Base-by-base conservation (phyloP, 2,113 vertebrate species). In the Microcebus jonahi region DNA sequence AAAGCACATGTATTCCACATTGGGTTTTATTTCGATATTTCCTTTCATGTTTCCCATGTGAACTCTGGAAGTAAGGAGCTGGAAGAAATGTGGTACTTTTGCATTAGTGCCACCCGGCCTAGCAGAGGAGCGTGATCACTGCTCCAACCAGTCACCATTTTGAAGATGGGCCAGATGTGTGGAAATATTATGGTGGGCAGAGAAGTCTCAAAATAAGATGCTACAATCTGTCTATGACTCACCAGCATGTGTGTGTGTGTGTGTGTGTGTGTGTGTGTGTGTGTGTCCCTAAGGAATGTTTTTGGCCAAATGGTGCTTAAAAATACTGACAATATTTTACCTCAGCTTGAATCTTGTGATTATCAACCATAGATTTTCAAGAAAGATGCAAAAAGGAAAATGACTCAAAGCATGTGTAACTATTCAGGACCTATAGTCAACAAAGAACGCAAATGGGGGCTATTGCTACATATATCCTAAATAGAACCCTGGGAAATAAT, bases 121-220 rank as follows among this genome's bases (percentile, higher is more conserved):
- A 45, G 0, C 90, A 96, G 88, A 97, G 91, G 8, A 92, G 88
- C 96, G 94, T 96, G 94, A 95, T 77, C 6, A 59, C 48, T 93
- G 95, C 75, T 97, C 91, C 79, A 90, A 7, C 57, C 25, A 98
- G 96, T 97, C 96, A 96, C 98, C 96, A 89, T 95, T 97, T 97
- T 94, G 96, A 96, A 0, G 10, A 98, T 91, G 91, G 87, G 83
- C 97, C 97, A 98, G 98, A 98, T 98, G 92, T 92, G 55, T 96
- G 95, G 59, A 42, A 50, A 68, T 61, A 29, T 92, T 82, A 57
- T 75, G 31, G 83, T 93, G 86, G 95, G 61, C 88, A 93, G 83
- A 53, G 67, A 77, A 97, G 75, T 89, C 94, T 95, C 87, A 79
- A 93, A 97, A 95, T 97, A 95, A 90, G 92, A 86, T 45, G 81